A percentile compares a stretch with the other conserved stretches of the same genome.
Evolutionary conservation across 2,797 vertebrate species (phyloP).

Genomic region (Acrossocheilus fasciatus): DNA sequence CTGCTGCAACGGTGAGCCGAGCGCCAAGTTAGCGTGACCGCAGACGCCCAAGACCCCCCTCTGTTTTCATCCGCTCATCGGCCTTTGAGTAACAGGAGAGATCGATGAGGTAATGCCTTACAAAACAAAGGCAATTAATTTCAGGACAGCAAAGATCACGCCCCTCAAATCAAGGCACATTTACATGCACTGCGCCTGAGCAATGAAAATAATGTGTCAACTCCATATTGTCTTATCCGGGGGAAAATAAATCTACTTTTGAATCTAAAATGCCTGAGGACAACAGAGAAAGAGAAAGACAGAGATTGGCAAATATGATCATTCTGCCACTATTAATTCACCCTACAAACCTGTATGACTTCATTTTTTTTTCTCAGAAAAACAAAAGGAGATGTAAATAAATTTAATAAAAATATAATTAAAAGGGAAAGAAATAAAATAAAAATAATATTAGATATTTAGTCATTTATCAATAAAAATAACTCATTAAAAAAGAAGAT

Average conservation of each 20-base stretch:
- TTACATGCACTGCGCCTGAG: background rate
- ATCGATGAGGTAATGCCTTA: constrained; percentile 70
- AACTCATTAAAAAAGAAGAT: background rate
- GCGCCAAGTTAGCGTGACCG: constrained; percentile 69
- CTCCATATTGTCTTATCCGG: background rate
- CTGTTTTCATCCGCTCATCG: constrained; percentile 14
- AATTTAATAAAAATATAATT: background rate
- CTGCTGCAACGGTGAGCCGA: constrained; percentile 68
- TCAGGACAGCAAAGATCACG: background rate
- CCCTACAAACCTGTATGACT: background rate
- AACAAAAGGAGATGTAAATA: background rate
- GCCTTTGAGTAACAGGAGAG: constrained; percentile 63
- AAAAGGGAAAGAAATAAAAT: background rate
- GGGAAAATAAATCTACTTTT: background rate
- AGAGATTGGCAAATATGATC: background rate
- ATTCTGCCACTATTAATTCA: background rate
- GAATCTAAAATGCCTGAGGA: background rate
- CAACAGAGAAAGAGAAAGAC: background rate
- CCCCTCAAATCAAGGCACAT: background rate
- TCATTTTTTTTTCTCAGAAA: background rate
- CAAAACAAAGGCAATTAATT: constrained; percentile 60
- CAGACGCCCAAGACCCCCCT: constrained; percentile 30
- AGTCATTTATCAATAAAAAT: background rate
- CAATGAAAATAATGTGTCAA: background rate
- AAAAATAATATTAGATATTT: background rate